Conservation (phyloP, 2,113 vertebrate genomes). For the Halcyon malimbica region DNA sequence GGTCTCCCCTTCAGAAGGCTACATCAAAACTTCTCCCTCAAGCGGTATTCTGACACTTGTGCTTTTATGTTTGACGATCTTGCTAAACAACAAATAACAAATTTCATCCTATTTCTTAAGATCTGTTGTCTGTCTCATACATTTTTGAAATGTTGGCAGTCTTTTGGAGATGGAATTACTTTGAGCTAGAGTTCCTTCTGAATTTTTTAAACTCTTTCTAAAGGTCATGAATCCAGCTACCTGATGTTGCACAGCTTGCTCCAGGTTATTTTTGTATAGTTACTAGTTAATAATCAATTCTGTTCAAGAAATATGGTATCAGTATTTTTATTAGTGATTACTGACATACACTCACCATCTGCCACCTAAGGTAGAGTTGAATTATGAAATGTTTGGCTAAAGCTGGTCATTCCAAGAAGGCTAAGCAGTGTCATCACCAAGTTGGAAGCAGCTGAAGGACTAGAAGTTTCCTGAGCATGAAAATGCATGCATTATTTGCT, state of each 20-base stretch:
- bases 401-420: background rate
- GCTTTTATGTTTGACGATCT: conserved; percentile 46
- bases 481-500: background rate
- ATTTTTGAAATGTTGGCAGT: conserved; percentile 35
- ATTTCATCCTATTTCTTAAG: conserved; percentile 26
- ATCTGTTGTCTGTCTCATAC: conserved; percentile 36
- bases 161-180: background rate
- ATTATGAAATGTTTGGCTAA: background rate
- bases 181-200: background rate
- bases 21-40: conserved; percentile 1
- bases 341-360: background rate
- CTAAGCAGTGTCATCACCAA: background rate
- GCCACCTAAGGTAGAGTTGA: background rate
- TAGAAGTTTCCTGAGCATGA: background rate
- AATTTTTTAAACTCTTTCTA: background rate
- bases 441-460: background rate
- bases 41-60: background rate
- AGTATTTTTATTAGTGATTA: background rate
- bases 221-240: background rate
- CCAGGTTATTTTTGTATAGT: background rate
- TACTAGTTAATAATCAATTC: background rate
- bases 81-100: conserved; percentile 43
- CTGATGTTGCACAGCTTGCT: background rate
- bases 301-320: background rate
- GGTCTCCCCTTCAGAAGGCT: conserved; percentile 23